These are phyloP conservation scores for Caenorhabditis remanei DNA, from an alignment of 1,140 invertebrate species.

Conservation along the genomic window DNA sequence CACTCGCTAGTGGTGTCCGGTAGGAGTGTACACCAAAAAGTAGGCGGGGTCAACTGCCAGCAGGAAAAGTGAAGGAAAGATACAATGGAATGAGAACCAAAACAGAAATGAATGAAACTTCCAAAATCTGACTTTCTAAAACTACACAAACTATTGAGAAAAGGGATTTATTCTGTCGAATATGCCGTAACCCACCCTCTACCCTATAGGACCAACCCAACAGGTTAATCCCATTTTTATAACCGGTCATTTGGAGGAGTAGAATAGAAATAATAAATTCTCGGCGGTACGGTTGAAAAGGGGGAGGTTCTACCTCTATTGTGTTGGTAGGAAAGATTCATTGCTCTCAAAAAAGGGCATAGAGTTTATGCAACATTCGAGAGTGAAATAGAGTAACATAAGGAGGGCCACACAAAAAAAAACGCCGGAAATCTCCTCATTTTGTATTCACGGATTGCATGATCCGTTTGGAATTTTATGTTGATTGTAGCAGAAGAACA, in stretches of 20 bases:
- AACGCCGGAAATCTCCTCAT: constrained; percentile 51
- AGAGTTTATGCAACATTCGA: constrained; percentile 28
- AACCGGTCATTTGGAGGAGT: constrained; percentile 27
- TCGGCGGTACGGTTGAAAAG: constrained; percentile 35
- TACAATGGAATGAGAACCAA: too few species aligned
- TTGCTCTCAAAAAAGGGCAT: not conserved
- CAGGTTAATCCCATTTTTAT: constrained; percentile 51
- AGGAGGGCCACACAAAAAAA: not conserved
- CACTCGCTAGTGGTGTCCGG: not conserved
- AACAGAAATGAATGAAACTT: too few species aligned
- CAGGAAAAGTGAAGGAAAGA: not conserved
- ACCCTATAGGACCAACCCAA: not conserved
- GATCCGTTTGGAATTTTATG: not conserved
- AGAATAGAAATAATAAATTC: constrained; percentile 29
- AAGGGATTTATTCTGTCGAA: too few species aligned
- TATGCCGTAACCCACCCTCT: not conserved
- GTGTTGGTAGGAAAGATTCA: not conserved
- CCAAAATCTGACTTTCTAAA: too few species aligned
- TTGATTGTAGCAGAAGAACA: not conserved
- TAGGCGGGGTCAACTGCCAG: not conserved
- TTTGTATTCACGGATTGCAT: constrained; percentile 49
- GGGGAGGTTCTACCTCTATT: not conserved
- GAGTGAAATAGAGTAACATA: constrained; percentile 34
- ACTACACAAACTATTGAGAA: too few species aligned
- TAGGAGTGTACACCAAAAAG: constrained; percentile 8